These are phyloP conservation scores for Carapus acus DNA, from an alignment of 2,797 vertebrate genomes.

Conservation along the genomic window DNA sequence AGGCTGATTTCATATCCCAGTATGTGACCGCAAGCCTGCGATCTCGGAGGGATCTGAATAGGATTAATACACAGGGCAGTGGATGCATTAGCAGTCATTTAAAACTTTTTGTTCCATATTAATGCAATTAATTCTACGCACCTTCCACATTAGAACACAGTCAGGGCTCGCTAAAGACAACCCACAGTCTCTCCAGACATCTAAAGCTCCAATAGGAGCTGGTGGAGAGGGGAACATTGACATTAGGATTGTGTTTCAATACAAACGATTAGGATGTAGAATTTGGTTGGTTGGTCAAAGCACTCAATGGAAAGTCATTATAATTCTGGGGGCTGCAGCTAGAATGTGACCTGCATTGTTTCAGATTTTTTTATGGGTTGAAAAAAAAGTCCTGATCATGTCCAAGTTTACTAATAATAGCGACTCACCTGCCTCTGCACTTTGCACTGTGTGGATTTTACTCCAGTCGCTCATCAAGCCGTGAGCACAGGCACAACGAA, in stretches of 20 bases:
- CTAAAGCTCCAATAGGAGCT: constrained; percentile 66
- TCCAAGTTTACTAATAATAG: not conserved
- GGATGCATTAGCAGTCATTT: not conserved
- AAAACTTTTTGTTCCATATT: not conserved
- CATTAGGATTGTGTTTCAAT: too few relatives aligned
- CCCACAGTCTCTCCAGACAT: constrained; percentile 70
- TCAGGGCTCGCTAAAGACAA: constrained; percentile 10
- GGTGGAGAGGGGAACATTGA: constrained; percentile 7
- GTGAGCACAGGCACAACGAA: constrained; percentile 58
- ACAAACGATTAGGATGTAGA: too few relatives aligned
- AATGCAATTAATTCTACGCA: constrained; percentile 22
- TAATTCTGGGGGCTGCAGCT: too few relatives aligned
- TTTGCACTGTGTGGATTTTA: constrained; percentile 35
- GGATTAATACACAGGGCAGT: constrained; percentile 7
- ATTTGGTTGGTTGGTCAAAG: not conserved
- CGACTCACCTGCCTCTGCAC: constrained; percentile 61
- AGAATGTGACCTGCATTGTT: too few relatives aligned
- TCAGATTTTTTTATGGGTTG: too few relatives aligned
- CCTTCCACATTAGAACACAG: constrained; percentile 73
- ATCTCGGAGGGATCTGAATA: constrained; percentile 55
- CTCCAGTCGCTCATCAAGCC: constrained; percentile 72
- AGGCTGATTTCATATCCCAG: constrained; percentile 53
- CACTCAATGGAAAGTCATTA: too few relatives aligned
- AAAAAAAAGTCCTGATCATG: too few relatives aligned
- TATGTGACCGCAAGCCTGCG: constrained; percentile 56